Conservation (phyloP, 92 coral and sea anemone genomes). For the Ricordea florida region DNA sequence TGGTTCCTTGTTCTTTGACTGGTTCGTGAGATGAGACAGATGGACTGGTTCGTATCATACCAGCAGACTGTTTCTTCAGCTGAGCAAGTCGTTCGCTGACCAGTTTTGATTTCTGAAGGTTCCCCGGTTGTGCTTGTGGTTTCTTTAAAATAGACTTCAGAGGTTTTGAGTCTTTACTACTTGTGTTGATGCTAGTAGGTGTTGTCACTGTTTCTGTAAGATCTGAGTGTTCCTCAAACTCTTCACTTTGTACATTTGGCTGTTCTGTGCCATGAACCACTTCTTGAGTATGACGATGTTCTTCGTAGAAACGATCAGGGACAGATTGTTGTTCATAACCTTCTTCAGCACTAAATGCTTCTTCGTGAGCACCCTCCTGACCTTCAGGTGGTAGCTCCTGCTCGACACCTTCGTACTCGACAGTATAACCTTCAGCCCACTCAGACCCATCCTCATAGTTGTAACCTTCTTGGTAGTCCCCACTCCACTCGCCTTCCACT, state of each 20-base stretch:
- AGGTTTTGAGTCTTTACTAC: slow-evolving; percentile 40
- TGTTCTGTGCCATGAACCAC: slow-evolving; percentile 27
- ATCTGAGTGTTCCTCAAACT: neutral
- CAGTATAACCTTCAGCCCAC: slow-evolving; percentile 2
- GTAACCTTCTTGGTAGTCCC: slow-evolving; percentile 34
- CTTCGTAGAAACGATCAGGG: slow-evolving; percentile 21
- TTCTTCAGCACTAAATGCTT: slow-evolving; percentile 16
- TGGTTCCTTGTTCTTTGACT: neutral
- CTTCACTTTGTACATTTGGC: slow-evolving; percentile 12
- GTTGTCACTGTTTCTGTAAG: neutral
- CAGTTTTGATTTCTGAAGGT: slow-evolving; percentile 16
- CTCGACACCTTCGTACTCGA: neutral
- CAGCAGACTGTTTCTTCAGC: neutral
- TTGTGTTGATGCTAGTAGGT: neutral
- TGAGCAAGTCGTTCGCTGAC: slow-evolving; percentile 47
- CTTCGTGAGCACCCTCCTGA: slow-evolving; percentile 14
- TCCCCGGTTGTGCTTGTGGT: neutral
- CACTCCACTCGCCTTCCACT: slow-evolving; percentile 17
- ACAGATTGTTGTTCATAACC: slow-evolving; percentile 24
- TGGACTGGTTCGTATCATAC: neutral
- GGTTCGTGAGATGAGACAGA: neutral
- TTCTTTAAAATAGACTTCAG: slow-evolving; percentile 86
- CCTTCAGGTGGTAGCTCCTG: slow-evolving; percentile 8
- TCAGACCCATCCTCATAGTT: neutral
- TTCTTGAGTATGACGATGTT: neutral